Conservation (phyloP, 2,113 vertebrate genomes). For the Corythornis cristatus region DNA sequence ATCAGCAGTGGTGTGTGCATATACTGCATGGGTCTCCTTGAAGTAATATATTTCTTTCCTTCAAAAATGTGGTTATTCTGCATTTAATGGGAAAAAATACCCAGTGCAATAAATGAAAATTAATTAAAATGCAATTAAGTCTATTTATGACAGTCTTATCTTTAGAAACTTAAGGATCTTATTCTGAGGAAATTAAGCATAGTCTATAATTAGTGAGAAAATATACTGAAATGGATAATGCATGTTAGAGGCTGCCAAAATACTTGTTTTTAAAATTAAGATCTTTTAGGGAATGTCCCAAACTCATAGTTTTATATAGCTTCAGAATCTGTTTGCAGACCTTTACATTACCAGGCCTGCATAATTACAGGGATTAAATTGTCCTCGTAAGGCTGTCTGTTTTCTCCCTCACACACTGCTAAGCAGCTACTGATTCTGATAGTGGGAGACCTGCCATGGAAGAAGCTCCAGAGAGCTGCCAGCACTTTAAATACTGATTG, state of each 20-base stretch:
- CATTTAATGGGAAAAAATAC: not conserved
- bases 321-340: slow-evolving; percentile 9
- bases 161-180: slow-evolving; percentile 28
- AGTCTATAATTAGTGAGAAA: slow-evolving; percentile 46
- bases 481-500: not conserved
- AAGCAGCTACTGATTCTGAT: not conserved
- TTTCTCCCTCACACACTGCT: not conserved
- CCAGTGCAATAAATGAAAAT: slow-evolving; percentile 44
- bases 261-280: slow-evolving; percentile 29
- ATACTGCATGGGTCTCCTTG: not conserved
- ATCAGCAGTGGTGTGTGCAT: not conserved
- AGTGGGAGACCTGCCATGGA: not conserved
- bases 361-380: slow-evolving; percentile 40
- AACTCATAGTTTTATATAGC: not conserved
- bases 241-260: slow-evolving; percentile 30
- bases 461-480: not conserved
- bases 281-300: slow-evolving; percentile 22
- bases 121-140: slow-evolving; percentile 49
- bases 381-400: not conserved
- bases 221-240: not conserved
- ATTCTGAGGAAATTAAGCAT: slow-evolving; percentile 45
- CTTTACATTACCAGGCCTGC: not conserved
- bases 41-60: not conserved
- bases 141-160: slow-evolving; percentile 42
- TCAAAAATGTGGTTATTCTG: slow-evolving; percentile 17